Percentiles rank a stretch among this genome's conserved stretches.
Evolutionary conservation across 2,113 vertebrate species (phyloP).

Genomic region (Azemiops feae): DNA sequence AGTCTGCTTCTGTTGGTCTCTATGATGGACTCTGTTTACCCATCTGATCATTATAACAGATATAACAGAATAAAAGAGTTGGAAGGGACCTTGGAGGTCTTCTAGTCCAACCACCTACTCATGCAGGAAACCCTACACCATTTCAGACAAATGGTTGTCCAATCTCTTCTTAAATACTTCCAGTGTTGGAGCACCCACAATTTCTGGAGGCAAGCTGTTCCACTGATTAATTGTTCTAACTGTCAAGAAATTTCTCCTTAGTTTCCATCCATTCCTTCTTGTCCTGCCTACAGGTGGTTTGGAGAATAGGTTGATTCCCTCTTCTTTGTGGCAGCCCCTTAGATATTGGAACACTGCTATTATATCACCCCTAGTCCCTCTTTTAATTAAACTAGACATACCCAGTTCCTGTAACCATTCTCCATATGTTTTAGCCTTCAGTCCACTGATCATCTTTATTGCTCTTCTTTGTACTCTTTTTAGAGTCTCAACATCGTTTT

Average conservation of each 20-base stretch:
- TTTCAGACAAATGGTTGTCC: too few species aligned
- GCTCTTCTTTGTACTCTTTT: background rate
- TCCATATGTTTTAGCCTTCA: background rate
- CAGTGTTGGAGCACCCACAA: background rate
- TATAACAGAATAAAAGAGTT: background rate
- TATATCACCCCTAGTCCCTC: background rate
- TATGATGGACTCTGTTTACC: background rate
- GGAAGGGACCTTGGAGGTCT: background rate
- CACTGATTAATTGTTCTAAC: background rate
- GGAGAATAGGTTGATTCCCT: background rate
- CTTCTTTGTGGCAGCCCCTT: background rate
- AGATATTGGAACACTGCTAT: background rate
- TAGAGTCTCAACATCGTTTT: too few species aligned
- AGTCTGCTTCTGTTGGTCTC: background rate
- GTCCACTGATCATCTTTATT: background rate
- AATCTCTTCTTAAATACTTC: background rate
- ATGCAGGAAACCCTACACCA: background rate
- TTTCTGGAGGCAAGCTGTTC: background rate
- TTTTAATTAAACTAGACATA: background rate
- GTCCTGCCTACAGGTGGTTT: background rate
- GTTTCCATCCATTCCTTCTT: background rate
- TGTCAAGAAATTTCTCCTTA: background rate
- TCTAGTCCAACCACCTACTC: background rate
- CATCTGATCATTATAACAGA: background rate
- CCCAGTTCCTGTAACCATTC: background rate